A percentile compares a stretch with the other conserved stretches of the same genome.
These are phyloP conservation scores for Ochropleura plecta DNA, from an alignment of 2,888 invertebrate genomes.

Conservation along the genomic window DNA sequence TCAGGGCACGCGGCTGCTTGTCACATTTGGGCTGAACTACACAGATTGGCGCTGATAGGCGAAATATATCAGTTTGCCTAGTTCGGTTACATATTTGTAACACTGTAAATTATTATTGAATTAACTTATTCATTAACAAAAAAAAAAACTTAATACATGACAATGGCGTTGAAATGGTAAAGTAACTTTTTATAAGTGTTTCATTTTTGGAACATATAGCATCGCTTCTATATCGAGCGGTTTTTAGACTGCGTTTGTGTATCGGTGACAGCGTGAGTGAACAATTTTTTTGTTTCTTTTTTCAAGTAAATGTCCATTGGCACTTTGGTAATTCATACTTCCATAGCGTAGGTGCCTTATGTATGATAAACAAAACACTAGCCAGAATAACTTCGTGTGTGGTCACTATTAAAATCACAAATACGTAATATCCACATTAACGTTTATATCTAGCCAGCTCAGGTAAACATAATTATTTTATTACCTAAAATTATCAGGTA, in stretches of 20 bases:
- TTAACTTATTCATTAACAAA: no score
- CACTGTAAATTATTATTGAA: no score
- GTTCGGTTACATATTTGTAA: no score
- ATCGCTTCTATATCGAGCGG: not conserved
- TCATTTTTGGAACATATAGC: no score
- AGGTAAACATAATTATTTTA: conserved; percentile 17
- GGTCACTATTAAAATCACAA: conserved; percentile 8
- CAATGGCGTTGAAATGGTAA: no score
- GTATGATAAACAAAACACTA: not conserved
- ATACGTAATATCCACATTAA: not conserved
- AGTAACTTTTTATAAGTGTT: no score
- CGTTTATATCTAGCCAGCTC: not conserved
- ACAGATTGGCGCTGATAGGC: no score
- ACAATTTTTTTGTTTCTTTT: not conserved
- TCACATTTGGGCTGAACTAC: no score
- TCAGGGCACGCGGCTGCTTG: no score
- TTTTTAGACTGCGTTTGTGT: not conserved
- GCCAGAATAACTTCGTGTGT: not conserved
- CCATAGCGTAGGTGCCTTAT: not conserved
- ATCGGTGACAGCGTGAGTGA: not conserved
- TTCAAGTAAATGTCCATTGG: not conserved
- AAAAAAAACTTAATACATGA: no score
- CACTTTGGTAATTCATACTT: not conserved
- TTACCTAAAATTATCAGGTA: not conserved
- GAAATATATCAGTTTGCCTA: no score